Percentiles rank a stretch among this genome's conserved stretches.
Conservation (phyloP, 2,113 vertebrate species). For the Ctenomys sociabilis region DNA sequence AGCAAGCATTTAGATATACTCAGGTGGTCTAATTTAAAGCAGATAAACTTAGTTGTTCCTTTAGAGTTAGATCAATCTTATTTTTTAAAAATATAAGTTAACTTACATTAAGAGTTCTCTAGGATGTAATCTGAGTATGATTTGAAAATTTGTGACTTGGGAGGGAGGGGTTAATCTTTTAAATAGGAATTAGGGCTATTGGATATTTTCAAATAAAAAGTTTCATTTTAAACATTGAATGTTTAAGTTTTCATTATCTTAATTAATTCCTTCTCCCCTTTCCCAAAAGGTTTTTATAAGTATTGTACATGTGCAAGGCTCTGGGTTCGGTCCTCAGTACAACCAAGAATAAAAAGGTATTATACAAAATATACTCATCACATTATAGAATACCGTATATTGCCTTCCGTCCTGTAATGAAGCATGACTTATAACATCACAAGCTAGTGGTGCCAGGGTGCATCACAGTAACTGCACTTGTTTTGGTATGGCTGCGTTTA, state of each 20-base stretch:
- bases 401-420: neutral
- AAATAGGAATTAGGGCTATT: slow-evolving; percentile 41
- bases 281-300: neutral
- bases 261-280: neutral
- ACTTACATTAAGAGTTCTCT: slow-evolving; percentile 42
- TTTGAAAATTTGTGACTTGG: slow-evolving; percentile 47
- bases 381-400: neutral
- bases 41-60: neutral
- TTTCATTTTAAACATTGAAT: slow-evolving; percentile 11
- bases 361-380: neutral
- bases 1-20: neutral
- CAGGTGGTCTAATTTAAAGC: neutral
- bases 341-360: neutral
- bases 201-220: slow-evolving; percentile 46
- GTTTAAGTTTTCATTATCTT: neutral
- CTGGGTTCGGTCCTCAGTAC: neutral
- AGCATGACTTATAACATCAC: neutral
- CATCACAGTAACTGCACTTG: neutral
- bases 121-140: slow-evolving; percentile 1
- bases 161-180: slow-evolving; percentile 15
- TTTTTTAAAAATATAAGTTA: slow-evolving; percentile 12
- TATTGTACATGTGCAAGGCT: neutral
- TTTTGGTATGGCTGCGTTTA: neutral
- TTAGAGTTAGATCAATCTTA: neutral
- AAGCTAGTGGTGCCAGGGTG: neutral